Base-by-base conservation (phyloP, 1,140 invertebrate genomes). In the Daktulosphaira vitifoliae region DNA sequence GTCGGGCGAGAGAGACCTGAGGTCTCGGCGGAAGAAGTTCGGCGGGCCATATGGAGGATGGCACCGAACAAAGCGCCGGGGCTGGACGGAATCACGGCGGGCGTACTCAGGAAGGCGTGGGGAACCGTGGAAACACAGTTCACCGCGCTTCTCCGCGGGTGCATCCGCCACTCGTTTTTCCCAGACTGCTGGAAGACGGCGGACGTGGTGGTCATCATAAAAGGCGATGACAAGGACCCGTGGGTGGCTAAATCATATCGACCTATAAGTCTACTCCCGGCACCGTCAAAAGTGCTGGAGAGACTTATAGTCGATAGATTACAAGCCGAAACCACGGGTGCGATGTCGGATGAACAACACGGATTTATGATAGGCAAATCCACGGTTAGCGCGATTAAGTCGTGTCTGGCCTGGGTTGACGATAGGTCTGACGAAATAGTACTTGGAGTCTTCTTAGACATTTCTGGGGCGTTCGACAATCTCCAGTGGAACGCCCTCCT, bases 21-120 rank as follows among this genome's bases (percentile, higher is more conserved):
- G 3, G 6, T 29, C 0, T 5, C 25, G 25, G 49, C 25, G 15
- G 3, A 16, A 1, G 51, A 53, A 23, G 51, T 38, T 7, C 33
- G 22, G 11, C 15, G 7, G 11, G 51, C 51, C 3, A 13, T 53
- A 13, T 22, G 51, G 50, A 52, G 50, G 26, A 50, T 33, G 25
- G 50, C 50, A 3, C 50, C 50, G 4, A 52, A 52, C 50, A 52
- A 52, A 18, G 50, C 50, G 1, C 33, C 51, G 2, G 51, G 51
- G 23, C 29, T 38, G 2, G 33, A 53, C 4, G 51, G 51, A 2
- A 53, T 53, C 7, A 53, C 51, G 3, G 51, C 29, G 11, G 18
- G 16, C 0, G 51, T 38, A 6, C 16, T 53, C 3, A 53, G 51
- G 51, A 53, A 53, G 20, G 7, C 51, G 9, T 53, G 51, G 51